A percentile compares a stretch with the other conserved stretches of the same genome.
Evolutionary conservation across 2,113 vertebrate genomes (phyloP).

Genomic region (Macrotus californicus): DNA sequence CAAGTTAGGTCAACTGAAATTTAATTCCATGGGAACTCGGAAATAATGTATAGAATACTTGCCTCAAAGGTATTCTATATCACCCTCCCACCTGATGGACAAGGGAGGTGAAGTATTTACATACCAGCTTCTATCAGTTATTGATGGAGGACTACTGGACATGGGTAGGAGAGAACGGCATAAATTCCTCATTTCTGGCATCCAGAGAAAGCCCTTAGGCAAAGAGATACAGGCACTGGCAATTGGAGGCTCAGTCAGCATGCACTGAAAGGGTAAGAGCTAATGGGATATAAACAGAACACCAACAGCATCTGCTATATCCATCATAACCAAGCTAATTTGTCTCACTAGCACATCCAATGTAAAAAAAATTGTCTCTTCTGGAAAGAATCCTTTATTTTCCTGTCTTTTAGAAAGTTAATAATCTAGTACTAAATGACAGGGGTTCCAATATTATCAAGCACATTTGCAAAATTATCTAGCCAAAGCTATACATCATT

Average conservation of each 20-base stretch:
- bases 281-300: not conserved
- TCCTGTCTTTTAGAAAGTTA: not conserved
- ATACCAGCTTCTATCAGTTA: not conserved
- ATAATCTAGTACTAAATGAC: not conserved
- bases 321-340: not conserved
- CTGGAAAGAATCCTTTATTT: not conserved
- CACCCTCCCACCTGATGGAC: not conserved
- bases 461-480: not conserved
- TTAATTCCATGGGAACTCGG: not conserved
- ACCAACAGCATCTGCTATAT: not conserved
- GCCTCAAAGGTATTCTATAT: not conserved
- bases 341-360: not conserved
- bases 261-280: not conserved
- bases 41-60: not conserved
- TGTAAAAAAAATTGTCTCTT: not conserved
- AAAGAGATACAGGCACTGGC: not conserved
- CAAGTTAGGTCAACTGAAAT: not conserved
- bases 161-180: not conserved
- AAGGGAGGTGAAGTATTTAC: not conserved
- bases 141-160: not conserved
- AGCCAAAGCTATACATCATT: not conserved
- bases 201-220: not conserved
- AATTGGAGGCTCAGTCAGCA: not conserved
- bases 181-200: slow-evolving; percentile 4
- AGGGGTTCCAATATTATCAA: not conserved